Evolutionary conservation across 2,797 vertebrate genomes (phyloP).

Genomic region (Paratrypauchen microcephalus): DNA sequence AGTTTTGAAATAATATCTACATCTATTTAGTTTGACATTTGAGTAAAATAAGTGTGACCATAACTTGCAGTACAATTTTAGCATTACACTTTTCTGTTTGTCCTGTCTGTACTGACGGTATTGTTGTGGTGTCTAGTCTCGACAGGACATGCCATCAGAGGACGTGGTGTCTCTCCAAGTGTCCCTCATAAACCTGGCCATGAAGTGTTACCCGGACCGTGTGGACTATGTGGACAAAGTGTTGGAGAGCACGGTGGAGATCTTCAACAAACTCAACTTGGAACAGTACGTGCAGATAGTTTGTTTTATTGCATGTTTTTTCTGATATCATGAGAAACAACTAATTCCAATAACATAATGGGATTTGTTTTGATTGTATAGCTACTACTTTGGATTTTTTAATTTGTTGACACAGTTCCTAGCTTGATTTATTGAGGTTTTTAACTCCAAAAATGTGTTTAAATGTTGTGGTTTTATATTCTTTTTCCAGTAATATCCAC

Average conservation of each 20-base stretch:
- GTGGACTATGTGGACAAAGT: constrained; percentile 99
- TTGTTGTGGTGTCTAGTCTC: constrained; percentile 78
- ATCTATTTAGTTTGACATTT: too few relatives aligned
- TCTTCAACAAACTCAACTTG: constrained; percentile 97
- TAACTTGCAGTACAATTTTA: too few relatives aligned
- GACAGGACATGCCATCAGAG: constrained; percentile 98
- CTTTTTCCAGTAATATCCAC: too few relatives aligned
- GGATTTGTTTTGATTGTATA: too few relatives aligned
- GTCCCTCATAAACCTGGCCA: constrained; percentile 96
- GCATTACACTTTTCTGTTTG: too few relatives aligned
- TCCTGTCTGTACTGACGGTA: constrained; percentile 3
- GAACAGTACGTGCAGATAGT: constrained; percentile 86
- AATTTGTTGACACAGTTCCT: too few relatives aligned
- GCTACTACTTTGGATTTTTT: too few relatives aligned
- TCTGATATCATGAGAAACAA: not conserved
- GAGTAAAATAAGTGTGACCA: too few relatives aligned
- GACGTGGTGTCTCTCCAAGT: constrained; percentile 98
- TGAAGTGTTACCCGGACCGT: constrained; percentile 97
- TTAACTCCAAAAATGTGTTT: too few relatives aligned
- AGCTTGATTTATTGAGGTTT: too few relatives aligned
- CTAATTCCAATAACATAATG: not conserved
- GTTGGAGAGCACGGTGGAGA: constrained; percentile 96
- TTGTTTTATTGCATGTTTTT: not conserved
- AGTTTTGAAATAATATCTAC: too few relatives aligned
- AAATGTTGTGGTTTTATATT: too few relatives aligned